These are phyloP conservation scores for Melipona beecheii DNA, from an alignment of 2,888 invertebrate genomes.

Conservation along the genomic window DNA sequence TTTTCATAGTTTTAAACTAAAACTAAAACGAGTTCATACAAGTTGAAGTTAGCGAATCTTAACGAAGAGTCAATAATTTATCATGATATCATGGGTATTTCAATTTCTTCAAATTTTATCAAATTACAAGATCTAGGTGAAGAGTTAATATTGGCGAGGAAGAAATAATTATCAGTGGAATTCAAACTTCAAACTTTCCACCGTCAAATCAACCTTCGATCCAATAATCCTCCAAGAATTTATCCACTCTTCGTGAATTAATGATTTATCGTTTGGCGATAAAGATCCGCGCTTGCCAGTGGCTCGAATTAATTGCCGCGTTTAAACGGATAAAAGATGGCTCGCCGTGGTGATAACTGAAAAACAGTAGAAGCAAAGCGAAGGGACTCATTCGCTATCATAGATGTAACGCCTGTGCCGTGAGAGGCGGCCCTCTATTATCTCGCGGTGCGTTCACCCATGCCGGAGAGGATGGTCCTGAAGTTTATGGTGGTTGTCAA, in stretches of 20 bases:
- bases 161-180: too few relatives aligned
- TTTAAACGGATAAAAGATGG: conserved; percentile 8
- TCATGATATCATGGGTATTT: too few relatives aligned
- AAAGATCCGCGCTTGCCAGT: not conserved
- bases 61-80: too few relatives aligned
- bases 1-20: too few relatives aligned
- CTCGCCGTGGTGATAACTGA: conserved; percentile 23
- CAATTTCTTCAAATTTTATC: too few relatives aligned
- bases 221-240: not conserved
- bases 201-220: not conserved
- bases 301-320: conserved; percentile 25
- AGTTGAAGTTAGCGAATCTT: too few relatives aligned
- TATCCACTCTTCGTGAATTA: not conserved
- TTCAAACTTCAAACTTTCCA: too few relatives aligned
- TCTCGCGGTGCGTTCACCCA: conserved; percentile 35
- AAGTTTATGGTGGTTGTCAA: conserved; percentile 45
- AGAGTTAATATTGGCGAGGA: too few relatives aligned
- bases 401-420: conserved; percentile 36
- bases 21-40: too few relatives aligned
- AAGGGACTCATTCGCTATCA: conserved; percentile 34
- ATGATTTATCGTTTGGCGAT: not conserved
- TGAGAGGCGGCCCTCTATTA: conserved; percentile 32
- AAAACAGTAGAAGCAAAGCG: conserved; percentile 31
- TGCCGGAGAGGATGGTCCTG: conserved; percentile 9
- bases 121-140: too few relatives aligned